Percentiles rank a stretch among this genome's conserved stretches.
Conservation (phyloP, 2,888 invertebrate species). For the Dichetophora obliterata region DNA sequence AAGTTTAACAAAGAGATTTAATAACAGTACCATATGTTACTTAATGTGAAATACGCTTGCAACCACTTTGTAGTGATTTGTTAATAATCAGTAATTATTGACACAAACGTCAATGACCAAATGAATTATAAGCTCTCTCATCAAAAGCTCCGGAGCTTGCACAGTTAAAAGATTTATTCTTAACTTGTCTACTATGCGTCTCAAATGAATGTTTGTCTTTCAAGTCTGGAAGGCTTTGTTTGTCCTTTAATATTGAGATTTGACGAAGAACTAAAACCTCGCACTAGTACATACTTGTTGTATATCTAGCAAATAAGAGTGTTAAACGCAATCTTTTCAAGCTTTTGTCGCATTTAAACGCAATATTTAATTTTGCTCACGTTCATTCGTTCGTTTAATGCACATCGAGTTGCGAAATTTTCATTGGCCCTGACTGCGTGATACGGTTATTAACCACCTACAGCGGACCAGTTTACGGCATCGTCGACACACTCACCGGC, state of each 20-base stretch:
- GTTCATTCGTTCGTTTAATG: not conserved
- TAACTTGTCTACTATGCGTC: too few relatives aligned
- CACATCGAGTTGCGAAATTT: not conserved
- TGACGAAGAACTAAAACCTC: not conserved
- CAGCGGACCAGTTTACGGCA: conserved; percentile 1
- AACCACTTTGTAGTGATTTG: too few relatives aligned
- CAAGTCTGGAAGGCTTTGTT: not conserved
- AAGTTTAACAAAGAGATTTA: too few relatives aligned
- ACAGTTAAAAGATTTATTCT: too few relatives aligned
- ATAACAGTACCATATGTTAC: too few relatives aligned
- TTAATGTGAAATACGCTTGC: too few relatives aligned
- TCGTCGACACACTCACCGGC: not conserved
- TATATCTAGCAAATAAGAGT: not conserved
- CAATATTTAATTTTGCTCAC: not conserved
- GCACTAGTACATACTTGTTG: not conserved
- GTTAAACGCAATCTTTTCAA: not conserved
- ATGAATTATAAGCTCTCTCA: too few relatives aligned
- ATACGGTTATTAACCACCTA: conserved; percentile 11
- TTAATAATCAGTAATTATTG: too few relatives aligned
- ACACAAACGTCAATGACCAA: too few relatives aligned
- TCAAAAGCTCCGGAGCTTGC: too few relatives aligned
- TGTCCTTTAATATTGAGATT: not conserved
- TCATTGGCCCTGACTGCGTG: conserved; percentile 15
- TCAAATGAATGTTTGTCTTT: not conserved
- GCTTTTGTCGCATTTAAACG: not conserved